Percentiles rank a stretch among this genome's conserved stretches.
phyloP scores from a whole-genome alignment of 1,140 invertebrate genomes.

The Aphidius ervi region DNA sequence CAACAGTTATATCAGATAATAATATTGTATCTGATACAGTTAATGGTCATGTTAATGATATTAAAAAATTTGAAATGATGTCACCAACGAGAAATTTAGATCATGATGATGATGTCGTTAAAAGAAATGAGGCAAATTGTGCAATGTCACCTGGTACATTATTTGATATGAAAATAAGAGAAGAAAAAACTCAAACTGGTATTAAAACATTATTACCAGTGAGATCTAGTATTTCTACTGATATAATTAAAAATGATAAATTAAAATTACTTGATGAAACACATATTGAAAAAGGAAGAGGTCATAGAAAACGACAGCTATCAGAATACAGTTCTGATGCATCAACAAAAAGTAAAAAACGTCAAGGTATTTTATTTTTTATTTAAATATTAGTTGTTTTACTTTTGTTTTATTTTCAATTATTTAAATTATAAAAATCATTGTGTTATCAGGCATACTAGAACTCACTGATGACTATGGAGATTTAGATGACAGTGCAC shows the following conservation, averaged over 20 bases:
- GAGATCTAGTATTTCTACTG: constrained; percentile 29
- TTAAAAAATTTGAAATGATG: constrained; percentile 30
- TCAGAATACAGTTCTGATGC: constrained; percentile 37
- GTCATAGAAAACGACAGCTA: constrained; percentile 37
- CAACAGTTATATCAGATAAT: constrained; percentile 3
- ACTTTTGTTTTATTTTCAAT: neutral
- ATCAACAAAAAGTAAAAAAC: constrained; percentile 34
- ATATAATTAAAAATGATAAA: constrained; percentile 31
- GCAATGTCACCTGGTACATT: constrained; percentile 46
- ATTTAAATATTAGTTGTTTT: constrained; percentile 9
- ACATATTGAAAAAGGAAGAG: constrained; percentile 31
- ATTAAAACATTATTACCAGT: constrained; percentile 58
- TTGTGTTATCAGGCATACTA: constrained; percentile 4
- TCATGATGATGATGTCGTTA: constrained; percentile 31
- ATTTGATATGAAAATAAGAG: constrained; percentile 46
- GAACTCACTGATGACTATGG: constrained; percentile 41
- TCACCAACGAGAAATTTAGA: constrained; percentile 33
- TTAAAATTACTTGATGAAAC: constrained; percentile 38
- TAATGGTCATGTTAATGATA: constrained; percentile 15
- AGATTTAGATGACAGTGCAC: constrained; percentile 43
- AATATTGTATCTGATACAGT: neutral
- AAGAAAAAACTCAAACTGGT: constrained; percentile 42
- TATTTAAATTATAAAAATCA: too few species aligned
- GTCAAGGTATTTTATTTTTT: constrained; percentile 34
- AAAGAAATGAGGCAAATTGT: constrained; percentile 32